Evolutionary conservation across 2,888 invertebrate genomes (phyloP).

Genomic region (Monochamus alternatus): DNA sequence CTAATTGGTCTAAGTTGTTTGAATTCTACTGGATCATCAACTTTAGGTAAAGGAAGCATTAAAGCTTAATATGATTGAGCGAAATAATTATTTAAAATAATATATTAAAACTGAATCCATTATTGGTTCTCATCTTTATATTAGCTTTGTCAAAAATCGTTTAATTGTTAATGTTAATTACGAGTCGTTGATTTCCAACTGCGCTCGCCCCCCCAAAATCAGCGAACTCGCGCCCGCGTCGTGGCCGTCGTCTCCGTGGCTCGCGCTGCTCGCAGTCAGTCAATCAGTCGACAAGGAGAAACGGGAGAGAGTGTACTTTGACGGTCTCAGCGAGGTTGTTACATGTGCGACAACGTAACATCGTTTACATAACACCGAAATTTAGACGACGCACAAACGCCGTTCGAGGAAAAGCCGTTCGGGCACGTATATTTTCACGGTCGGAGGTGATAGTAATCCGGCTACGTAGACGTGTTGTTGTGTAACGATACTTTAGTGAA

Average conservation of each 20-base stretch:
- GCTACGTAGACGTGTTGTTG: constrained; percentile 12
- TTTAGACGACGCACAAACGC: constrained; percentile 34
- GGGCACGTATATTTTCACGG: background rate
- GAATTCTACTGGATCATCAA: too few relatives aligned
- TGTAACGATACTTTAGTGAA: constrained; percentile 30
- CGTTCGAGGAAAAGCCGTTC: background rate
- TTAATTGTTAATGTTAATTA: background rate
- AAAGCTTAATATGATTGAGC: too few relatives aligned
- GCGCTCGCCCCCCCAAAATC: background rate
- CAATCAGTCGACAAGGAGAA: constrained; percentile 35
- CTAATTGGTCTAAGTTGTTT: too few relatives aligned
- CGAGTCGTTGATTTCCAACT: background rate
- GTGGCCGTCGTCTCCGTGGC: background rate
- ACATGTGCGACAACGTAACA: constrained; percentile 53
- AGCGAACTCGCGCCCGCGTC: background rate
- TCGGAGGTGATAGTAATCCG: background rate
- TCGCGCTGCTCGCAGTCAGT: constrained; percentile 12
- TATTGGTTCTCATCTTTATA: too few relatives aligned
- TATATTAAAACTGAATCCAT: too few relatives aligned
- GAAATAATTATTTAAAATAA: too few relatives aligned
- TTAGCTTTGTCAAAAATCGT: background rate
- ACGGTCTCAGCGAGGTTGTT: constrained; percentile 27
- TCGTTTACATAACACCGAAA: constrained; percentile 53
- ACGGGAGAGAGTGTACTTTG: constrained; percentile 35
- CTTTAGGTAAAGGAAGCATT: too few relatives aligned